Base-by-base conservation (phyloP, 2,113 vertebrate species). In the Amazona vittata region DNA sequence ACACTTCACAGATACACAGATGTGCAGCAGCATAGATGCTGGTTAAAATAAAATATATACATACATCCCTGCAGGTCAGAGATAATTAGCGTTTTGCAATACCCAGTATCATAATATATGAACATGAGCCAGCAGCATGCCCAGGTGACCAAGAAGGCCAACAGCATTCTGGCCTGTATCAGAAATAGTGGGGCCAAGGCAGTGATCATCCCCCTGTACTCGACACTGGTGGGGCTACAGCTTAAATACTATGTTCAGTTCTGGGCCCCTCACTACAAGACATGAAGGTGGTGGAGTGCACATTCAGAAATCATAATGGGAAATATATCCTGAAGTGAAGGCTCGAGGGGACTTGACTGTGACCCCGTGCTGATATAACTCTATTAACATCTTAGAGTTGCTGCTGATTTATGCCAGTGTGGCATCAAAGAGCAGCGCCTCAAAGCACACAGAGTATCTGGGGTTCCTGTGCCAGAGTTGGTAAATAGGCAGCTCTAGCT, bases 1-100 rank as follows among this genome's bases (percentile, higher is more conserved):
- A 57, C 82, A 17, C 63, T 76, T 95, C 57, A 28, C 81, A 52
- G 65, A 70, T 86, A 89, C 29, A 41, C 81, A 97, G 93, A 93
- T 89, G 91, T 81, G 64, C 60, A 91, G 71, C 24, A 57, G n/a
- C 28, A 68, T 75, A 76, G 75, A 86, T 86, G 67, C 15, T 80
- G 49, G 25, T 88, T 78, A 19, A 21, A 47, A 68, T 16, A 62
- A 57, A 35, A 24, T 10, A 37, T 39, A 28, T 35, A 2, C 22
- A 43, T 17, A 15, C 47, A 5, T 74, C 65, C 12, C 5, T 70
- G 5, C 70, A 87, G 50, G 41, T 84, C 37, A 65, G 19, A 78
- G n/a, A 33, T 35, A 81, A 65, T 28, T 65, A 9, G 20, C 25
- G 8, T 81, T 91, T 73, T 86, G 18, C 78, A 12, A 60, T 59